phyloP scores from a whole-genome alignment of 2,113 vertebrate species.

The Telmatochromis brachygnathus region DNA sequence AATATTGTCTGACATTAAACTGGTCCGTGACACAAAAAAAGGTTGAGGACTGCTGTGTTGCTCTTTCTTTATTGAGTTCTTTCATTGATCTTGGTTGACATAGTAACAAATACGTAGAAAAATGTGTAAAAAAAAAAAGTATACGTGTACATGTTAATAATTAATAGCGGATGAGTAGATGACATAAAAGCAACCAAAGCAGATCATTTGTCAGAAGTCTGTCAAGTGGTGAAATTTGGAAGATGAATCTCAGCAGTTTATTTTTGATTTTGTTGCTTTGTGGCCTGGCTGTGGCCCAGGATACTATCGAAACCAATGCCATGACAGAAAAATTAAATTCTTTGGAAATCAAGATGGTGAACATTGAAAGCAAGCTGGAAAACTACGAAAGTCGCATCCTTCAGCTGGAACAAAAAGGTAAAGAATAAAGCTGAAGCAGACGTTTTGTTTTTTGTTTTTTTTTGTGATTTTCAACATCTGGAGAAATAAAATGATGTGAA shows the following conservation, averaged over 20 bases:
- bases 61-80: background rate
- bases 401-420: rapidly evolving
- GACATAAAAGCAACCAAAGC: background rate
- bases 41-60: background rate
- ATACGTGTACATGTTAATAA: background rate
- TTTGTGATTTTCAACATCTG: background rate
- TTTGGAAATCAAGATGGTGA: background rate
- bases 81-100: background rate
- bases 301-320: rapidly evolving
- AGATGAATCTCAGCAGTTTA: background rate
- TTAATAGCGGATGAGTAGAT: background rate
- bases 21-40: background rate
- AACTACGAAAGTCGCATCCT: background rate
- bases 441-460: rapidly evolving
- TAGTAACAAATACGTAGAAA: background rate
- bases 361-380: background rate
- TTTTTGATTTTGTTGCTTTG: background rate
- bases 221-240: background rate
- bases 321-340: background rate
- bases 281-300: background rate
- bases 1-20: background rate
- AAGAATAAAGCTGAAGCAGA: background rate
- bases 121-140: background rate
- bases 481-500: background rate
- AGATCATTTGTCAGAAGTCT: background rate